Conservation (phyloP, 2,888 invertebrate genomes). For the Parnassius apollo region DNA sequence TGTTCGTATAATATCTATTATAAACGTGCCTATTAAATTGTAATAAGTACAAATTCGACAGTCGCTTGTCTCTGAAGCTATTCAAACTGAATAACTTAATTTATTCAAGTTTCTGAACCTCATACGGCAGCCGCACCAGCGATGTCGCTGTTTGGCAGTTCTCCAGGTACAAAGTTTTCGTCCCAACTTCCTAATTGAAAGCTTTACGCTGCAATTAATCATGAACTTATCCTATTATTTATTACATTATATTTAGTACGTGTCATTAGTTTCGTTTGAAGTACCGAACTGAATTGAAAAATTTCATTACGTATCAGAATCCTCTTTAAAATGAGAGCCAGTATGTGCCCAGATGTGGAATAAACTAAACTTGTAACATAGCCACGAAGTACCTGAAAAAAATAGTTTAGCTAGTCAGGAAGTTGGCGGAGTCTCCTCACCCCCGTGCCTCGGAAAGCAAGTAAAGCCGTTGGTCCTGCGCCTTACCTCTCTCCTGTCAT, state of each 20-base stretch:
- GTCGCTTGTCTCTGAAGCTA: constrained; percentile 7
- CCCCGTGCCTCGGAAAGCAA: too few relatives aligned
- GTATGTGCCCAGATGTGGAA: too few relatives aligned
- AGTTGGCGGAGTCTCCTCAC: too few relatives aligned
- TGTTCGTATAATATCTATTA: background rate
- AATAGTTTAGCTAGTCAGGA: too few relatives aligned
- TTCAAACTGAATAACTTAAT: constrained; percentile 25
- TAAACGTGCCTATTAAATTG: constrained; percentile 1
- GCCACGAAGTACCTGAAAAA: too few relatives aligned
- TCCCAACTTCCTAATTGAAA: constrained; percentile 25
- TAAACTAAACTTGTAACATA: too few relatives aligned
- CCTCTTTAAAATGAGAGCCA: too few relatives aligned
- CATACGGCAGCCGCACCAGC: constrained; percentile 17
- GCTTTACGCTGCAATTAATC: constrained; percentile 18
- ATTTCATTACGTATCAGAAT: too few relatives aligned
- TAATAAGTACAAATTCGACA: constrained; percentile 1
- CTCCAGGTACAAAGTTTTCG: constrained; percentile 24
- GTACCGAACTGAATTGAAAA: too few relatives aligned
- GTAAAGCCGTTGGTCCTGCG: too few relatives aligned
- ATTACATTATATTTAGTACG: background rate
- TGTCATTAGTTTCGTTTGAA: too few relatives aligned
- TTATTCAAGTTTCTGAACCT: constrained; percentile 21
- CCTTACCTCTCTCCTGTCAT: too few relatives aligned
- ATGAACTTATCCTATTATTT: background rate
- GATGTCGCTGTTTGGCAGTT: constrained; percentile 15